These are phyloP conservation scores for Pogonognathellus flavescens DNA, from an alignment of 1,140 invertebrate species.

Conservation along the genomic window DNA sequence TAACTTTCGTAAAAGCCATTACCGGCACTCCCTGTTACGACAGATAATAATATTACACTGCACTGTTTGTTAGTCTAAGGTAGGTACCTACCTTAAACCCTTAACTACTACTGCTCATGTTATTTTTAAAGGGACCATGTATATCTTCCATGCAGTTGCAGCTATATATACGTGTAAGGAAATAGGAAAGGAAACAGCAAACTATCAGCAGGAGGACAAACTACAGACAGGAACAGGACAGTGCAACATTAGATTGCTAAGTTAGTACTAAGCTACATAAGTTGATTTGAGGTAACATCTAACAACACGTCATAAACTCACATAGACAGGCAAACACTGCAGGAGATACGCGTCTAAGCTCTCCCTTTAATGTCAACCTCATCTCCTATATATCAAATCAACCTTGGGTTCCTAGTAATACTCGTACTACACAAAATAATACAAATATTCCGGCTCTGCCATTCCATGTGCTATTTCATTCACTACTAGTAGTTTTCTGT, in stretches of 20 bases:
- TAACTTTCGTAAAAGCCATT: conserved; percentile 14
- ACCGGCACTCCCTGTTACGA: conserved; percentile 28
- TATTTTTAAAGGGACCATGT: not conserved
- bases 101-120: not conserved
- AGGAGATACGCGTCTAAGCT: conserved; percentile 25
- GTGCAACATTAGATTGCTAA: not conserved
- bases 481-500: too few species aligned
- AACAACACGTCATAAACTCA: conserved; percentile 12
- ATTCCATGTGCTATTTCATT: too few species aligned
- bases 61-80: too few species aligned
- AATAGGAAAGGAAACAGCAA: conserved; percentile 30
- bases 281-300: not conserved
- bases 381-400: not conserved
- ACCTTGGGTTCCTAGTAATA: too few species aligned
- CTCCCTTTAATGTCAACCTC: conserved; percentile 43
- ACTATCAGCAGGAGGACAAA: conserved; percentile 44
- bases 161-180: too few species aligned
- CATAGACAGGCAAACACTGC: conserved; percentile 12
- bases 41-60: not conserved
- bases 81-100: too few species aligned
- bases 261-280: not conserved
- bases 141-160: too few species aligned
- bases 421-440: too few species aligned
- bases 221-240: conserved; percentile 27
- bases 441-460: too few species aligned